These are phyloP conservation scores for Rotaria magnacalcarata DNA, from an alignment of 2,888 invertebrate species.

Conservation along the genomic window DNA sequence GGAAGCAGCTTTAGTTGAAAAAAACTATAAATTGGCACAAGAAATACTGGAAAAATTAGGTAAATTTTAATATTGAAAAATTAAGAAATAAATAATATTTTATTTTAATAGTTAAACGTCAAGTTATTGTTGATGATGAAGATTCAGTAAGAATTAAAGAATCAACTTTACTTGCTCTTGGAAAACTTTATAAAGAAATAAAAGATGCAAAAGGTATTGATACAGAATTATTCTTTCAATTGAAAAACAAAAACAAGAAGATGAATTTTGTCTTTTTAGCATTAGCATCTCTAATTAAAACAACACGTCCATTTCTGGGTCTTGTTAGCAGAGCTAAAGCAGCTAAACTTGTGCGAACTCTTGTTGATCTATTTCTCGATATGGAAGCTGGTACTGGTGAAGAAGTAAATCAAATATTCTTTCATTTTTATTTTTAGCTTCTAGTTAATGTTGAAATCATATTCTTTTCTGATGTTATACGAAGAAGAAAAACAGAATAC, in stretches of 20 bases:
- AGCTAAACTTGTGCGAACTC: slow-evolving; percentile 87
- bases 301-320: slow-evolving; percentile 86
- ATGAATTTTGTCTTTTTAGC: slow-evolving; percentile 53
- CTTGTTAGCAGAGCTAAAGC: slow-evolving; percentile 97
- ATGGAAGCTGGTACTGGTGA: slow-evolving; percentile 91
- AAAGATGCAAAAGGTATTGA: slow-evolving; percentile 74
- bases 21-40: background rate
- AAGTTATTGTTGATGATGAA: slow-evolving; percentile 65
- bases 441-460: too few relatives aligned
- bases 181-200: slow-evolving; percentile 78
- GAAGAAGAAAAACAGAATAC: too few relatives aligned
- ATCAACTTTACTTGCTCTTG: slow-evolving; percentile 84
- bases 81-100: background rate
- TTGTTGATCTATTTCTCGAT: slow-evolving; percentile 93
- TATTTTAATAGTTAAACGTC: slow-evolving; percentile 38
- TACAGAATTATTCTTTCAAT: background rate
- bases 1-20: background rate
- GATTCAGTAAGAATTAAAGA: slow-evolving; percentile 85
- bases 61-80: background rate
- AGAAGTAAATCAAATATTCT: slow-evolving; percentile 65
- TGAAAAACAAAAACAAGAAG: background rate
- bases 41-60: background rate
- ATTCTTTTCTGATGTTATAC: too few relatives aligned
- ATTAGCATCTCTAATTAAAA: slow-evolving; percentile 75
- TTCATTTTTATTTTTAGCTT: too few relatives aligned